Evolutionary conservation across 30 jellyfish, hydroid and myxozoan genomes (phyloP).

Genomic region (Hydra vulgaris): DNA sequence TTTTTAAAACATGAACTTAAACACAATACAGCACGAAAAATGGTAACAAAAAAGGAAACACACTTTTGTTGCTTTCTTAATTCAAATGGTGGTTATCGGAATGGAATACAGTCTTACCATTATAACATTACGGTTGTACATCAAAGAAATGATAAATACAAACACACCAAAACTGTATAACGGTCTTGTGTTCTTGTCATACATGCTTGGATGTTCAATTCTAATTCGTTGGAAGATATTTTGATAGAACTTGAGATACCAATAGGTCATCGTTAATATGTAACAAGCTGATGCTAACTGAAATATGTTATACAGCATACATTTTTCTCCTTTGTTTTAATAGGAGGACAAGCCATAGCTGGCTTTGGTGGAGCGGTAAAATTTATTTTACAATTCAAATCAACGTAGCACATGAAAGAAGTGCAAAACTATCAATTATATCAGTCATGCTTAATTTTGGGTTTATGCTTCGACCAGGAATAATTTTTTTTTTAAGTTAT

Average conservation of each 20-base stretch:
- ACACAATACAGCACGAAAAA: background rate
- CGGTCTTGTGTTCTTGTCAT: background rate
- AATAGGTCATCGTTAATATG: background rate
- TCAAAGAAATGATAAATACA: background rate
- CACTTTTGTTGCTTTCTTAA: background rate
- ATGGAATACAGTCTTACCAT: background rate
- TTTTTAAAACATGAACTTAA: background rate
- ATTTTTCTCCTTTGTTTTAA: background rate
- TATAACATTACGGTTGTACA: background rate
- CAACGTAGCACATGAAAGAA: background rate
- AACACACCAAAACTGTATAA: background rate
- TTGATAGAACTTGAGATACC: background rate
- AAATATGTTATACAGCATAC: background rate
- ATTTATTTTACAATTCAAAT: background rate
- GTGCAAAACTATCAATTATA: background rate
- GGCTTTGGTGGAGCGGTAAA: background rate
- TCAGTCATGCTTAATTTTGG: background rate
- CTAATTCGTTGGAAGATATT: background rate
- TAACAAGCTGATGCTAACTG: background rate
- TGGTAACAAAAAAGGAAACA: background rate
- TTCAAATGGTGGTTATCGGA: background rate
- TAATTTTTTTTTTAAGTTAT: background rate
- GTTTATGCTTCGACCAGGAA: background rate
- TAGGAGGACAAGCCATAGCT: background rate
- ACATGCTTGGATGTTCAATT: background rate